phyloP scores from a whole-genome alignment of 1,140 invertebrate species.

The Orchestia grillus region DNA sequence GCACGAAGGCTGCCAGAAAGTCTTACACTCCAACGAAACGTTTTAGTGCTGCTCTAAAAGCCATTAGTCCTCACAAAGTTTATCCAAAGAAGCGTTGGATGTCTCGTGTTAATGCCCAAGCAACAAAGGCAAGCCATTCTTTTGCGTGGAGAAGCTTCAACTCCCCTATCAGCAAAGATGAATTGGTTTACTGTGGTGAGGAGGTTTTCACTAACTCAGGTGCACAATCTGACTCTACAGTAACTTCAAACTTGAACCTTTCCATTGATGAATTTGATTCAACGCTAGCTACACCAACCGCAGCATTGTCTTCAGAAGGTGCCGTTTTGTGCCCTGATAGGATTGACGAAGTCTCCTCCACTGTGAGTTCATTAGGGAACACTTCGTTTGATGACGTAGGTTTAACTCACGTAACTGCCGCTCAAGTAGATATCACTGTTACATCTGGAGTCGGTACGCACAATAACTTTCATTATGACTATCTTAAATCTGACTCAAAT shows the following conservation, averaged over 20 bases:
- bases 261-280: not conserved
- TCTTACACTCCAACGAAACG: slow-evolving; percentile 29
- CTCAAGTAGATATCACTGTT: not conserved
- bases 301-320: not conserved
- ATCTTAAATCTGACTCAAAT: not conserved
- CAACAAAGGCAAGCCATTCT: not conserved
- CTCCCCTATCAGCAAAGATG: not conserved
- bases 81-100: slow-evolving; percentile 34
- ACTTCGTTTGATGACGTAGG: not conserved
- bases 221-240: not conserved
- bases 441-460: not conserved
- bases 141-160: not conserved
- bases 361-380: not conserved
- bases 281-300: not conserved
- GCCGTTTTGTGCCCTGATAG: not conserved
- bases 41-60: not conserved
- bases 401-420: not conserved
- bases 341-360: not conserved
- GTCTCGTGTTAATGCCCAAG: slow-evolving; percentile 1
- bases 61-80: slow-evolving; percentile 37
- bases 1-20: slow-evolving; percentile 11
- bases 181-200: not conserved
- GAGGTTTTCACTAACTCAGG: not conserved
- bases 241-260: not conserved
- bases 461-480: not conserved